Conservation (phyloP, 2,113 vertebrate genomes). For the Malurus cyaneus region DNA sequence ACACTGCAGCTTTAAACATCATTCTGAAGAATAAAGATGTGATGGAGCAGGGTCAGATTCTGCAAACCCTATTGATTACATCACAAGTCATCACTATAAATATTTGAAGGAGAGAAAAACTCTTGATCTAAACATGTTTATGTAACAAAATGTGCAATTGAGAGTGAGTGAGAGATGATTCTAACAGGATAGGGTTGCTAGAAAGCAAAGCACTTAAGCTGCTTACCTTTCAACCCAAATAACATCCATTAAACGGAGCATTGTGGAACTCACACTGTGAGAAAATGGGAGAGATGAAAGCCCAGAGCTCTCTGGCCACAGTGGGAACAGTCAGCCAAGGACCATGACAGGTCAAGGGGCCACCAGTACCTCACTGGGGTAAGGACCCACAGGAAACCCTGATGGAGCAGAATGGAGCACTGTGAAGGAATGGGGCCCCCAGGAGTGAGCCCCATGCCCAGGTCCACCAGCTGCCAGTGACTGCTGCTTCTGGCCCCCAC, state of each 20-base stretch:
- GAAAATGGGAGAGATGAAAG: accelerated
- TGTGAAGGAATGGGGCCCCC: accelerated
- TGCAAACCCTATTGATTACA: constrained; percentile 33
- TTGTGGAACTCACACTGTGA: not conserved
- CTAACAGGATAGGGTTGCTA: constrained; percentile 4
- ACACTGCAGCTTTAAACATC: not conserved
- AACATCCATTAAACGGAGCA: not conserved
- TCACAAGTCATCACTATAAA: constrained; percentile 34
- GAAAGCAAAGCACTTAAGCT: constrained; percentile 42
- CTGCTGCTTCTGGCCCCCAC: not conserved
- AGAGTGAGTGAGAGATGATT: not conserved
- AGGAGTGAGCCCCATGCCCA: accelerated
- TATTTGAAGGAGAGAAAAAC: constrained; percentile 19
- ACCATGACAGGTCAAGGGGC: accelerated
- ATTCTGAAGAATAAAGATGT: constrained; percentile 2
- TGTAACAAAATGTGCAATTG: constrained; percentile 8
- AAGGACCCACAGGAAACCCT: not conserved
- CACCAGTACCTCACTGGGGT: not conserved
- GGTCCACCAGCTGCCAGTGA: not conserved
- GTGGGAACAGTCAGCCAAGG: not conserved
- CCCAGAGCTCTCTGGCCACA: not conserved
- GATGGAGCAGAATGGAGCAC: accelerated
- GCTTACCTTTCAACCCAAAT: constrained; percentile 38
- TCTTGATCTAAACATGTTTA: not conserved
- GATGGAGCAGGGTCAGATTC: not conserved